Evolutionary conservation across 2,888 invertebrate species (phyloP), one percentile per base, ranked within the genome.

Genomic region (Piscicola geometra): DNA sequence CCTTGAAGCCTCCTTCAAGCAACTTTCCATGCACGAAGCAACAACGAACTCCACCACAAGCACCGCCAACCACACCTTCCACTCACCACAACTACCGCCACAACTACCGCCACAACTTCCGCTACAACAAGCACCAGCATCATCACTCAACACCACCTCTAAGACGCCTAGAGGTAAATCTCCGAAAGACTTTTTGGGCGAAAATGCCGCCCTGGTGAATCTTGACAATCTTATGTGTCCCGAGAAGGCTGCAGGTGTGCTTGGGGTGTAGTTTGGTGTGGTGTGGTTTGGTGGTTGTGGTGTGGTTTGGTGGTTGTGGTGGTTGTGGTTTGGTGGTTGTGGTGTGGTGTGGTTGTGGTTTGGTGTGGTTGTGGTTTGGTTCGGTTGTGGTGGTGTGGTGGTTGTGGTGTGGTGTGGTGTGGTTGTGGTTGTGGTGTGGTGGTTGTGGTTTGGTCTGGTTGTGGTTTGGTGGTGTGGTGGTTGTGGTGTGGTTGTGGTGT

Each of bases 121-220:
- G 18, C 21, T 25, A 33, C 74, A 64, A 64, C 64, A 30, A 64
- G 9, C 52, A 33, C 60, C 52, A 25, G 30, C 30, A 32, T 50
- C 36, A 1, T 12, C 75, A 12, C 32, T 56, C 35, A 28, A 30
- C n/a, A 28, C 72, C 3, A 32, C 32, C 50, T 33, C 72, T 30
- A 50, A 72, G 9, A 50, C 56, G 3, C 12, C 32, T 30, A 68
- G 74, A 30, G 36, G 47, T 66, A 96, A 95, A 87, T 95, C 94
- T 73, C 96, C 97, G 1, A 93, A 94, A 81, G 91, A 92, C 82
- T 99, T 99, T 88, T 90, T 99, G 75, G 98, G 98, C 67, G 95
- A 95, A 87, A 97, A 99, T 88, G 94, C 94, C 18, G 90, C 92
- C 81, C 90, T 99, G 81, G 98, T 99, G 79, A 98, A 99, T 89